These are phyloP conservation scores for Macrotis lagotis DNA, from an alignment of 2,113 vertebrate genomes.

Conservation along the genomic window DNA sequence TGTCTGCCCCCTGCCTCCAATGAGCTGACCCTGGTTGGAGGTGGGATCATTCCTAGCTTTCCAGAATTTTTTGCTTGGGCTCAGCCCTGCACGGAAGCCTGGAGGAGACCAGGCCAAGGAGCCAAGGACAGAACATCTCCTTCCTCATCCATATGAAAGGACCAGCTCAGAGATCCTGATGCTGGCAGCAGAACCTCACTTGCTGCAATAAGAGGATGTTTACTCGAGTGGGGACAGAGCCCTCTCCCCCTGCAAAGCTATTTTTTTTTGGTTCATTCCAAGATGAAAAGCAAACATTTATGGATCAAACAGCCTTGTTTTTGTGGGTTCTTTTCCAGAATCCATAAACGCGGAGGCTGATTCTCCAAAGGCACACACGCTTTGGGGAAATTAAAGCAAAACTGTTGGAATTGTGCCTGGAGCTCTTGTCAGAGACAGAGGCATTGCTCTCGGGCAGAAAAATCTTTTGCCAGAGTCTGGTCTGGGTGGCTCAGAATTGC, in stretches of 20 bases:
- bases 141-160: background rate
- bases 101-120: background rate
- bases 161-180: background rate
- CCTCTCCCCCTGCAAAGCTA: conserved; percentile 5
- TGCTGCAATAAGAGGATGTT: conserved; percentile 14
- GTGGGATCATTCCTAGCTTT: fast-evolving
- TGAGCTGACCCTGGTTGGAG: too few species aligned
- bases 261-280: conserved; percentile 6
- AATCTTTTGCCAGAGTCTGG: background rate
- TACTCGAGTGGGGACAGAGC: conserved; percentile 26
- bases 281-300: conserved; percentile 53
- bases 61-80: background rate
- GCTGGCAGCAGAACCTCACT: background rate
- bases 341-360: background rate
- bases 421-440: background rate
- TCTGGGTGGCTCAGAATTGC: background rate
- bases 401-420: background rate
- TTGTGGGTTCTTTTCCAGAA: background rate
- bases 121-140: background rate
- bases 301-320: conserved; percentile 16
- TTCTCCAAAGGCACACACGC: background rate
- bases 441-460: background rate
- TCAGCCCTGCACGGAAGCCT: background rate
- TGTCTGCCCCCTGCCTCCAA: background rate
- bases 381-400: background rate